These are phyloP conservation scores for Bujurquina vittata DNA, from an alignment of 2,113 vertebrate species.

Conservation along the genomic window DNA sequence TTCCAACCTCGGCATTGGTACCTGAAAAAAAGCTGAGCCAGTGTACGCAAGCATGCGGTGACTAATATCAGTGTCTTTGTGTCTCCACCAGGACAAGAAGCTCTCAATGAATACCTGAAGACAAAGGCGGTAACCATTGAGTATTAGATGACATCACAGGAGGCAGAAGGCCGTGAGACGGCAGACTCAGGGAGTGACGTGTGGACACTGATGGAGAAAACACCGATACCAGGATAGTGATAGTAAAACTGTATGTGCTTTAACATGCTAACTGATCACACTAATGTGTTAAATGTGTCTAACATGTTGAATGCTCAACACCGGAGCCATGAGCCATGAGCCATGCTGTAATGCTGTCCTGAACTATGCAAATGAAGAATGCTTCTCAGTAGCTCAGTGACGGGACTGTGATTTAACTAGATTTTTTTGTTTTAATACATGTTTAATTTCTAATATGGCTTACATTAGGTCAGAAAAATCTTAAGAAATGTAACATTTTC, in stretches of 20 bases:
- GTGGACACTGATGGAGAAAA: neutral
- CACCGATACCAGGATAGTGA: neutral
- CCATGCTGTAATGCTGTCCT: neutral
- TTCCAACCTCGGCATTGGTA: neutral
- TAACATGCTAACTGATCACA: neutral
- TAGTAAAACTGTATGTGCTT: neutral
- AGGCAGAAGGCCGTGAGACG: neutral
- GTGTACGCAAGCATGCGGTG: neutral
- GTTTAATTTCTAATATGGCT: conserved; percentile 36
- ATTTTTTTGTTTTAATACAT: neutral
- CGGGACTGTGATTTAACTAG: neutral
- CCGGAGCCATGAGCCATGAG: neutral
- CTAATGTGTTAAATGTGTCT: neutral
- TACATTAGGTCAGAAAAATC: conserved; percentile 42
- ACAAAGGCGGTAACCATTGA: conserved; percentile 89
- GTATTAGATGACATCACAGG: conserved; percentile 70
- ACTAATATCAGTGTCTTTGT: conserved; percentile 1
- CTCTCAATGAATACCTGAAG: conserved; percentile 90
- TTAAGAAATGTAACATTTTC: conserved; percentile 33
- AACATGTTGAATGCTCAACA: neutral
- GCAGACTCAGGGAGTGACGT: neutral
- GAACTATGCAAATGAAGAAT: conserved; percentile 16
- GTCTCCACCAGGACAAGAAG: conserved; percentile 84
- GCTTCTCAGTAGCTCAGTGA: neutral
- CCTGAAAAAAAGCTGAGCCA: neutral